These are phyloP conservation scores for Phengaris alcon DNA, from an alignment of 2,888 invertebrate genomes.

Conservation along the genomic window DNA sequence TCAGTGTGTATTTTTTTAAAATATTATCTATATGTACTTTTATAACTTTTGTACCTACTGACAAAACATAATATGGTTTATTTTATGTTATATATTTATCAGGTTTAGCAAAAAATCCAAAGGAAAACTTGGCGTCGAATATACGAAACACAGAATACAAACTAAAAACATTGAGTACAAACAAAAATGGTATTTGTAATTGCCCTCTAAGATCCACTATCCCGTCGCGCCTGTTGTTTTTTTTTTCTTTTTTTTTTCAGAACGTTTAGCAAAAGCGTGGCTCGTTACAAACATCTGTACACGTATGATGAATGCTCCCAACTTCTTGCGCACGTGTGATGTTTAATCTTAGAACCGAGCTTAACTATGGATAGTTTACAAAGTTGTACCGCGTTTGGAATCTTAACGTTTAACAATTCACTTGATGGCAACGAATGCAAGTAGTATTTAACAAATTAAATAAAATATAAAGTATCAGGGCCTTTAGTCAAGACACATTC, in stretches of 20 bases:
- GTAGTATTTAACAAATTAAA: neutral
- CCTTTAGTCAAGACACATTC: no score
- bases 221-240: neutral
- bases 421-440: neutral
- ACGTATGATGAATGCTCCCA: conserved; percentile 36
- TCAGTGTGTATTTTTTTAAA: no score
- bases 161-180: neutral
- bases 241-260: conserved; percentile 14
- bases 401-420: conserved; percentile 13
- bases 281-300: conserved; percentile 40
- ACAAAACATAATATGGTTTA: no score
- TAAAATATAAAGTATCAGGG: no score
- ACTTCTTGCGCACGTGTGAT: conserved; percentile 30
- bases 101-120: no score
- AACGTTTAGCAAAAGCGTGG: conserved; percentile 31
- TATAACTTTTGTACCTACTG: no score
- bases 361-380: conserved; percentile 24
- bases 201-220: conserved; percentile 11
- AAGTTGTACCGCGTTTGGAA: conserved; percentile 15
- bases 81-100: no score
- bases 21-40: no score
- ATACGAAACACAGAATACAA: neutral
- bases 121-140: neutral
- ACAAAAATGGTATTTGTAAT: neutral
- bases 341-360: conserved; percentile 22